Evolutionary conservation across 2,797 vertebrate genomes (phyloP).

Genomic region (Sebastes trivittatus): DNA sequence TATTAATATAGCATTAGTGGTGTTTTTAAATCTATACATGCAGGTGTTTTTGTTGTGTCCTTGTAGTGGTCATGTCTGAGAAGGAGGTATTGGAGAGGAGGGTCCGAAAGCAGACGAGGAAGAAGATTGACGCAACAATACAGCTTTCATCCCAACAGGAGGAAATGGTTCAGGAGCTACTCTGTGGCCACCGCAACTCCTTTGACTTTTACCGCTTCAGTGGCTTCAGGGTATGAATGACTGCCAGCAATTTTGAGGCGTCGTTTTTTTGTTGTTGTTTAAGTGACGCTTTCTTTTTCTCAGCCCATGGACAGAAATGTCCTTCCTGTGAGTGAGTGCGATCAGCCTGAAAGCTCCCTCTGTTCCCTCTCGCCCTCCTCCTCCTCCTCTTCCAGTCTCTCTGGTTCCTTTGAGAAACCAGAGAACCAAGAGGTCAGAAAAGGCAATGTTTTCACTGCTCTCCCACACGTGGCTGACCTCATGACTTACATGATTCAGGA

Average conservation of each 20-base stretch:
- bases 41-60: neutral
- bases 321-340: slow-evolving; percentile 18
- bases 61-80: slow-evolving; percentile 87
- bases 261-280: neutral
- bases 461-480: slow-evolving; percentile 79
- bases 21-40: neutral
- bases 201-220: slow-evolving; percentile 84
- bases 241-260: neutral
- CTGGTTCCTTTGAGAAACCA: neutral
- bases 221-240: slow-evolving; percentile 73
- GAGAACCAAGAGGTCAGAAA: neutral
- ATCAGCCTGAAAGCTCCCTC: neutral
- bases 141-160: slow-evolving; percentile 77
- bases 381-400: neutral
- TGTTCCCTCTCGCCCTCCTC: neutral
- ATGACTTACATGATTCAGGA: slow-evolving; percentile 81
- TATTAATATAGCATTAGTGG: neutral
- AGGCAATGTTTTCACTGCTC: slow-evolving; percentile 61
- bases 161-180: slow-evolving; percentile 76
- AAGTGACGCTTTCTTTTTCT: neutral
- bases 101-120: slow-evolving; percentile 78
- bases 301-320: slow-evolving; percentile 77
- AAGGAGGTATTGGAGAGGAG: slow-evolving; percentile 81
- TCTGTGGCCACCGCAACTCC: slow-evolving; percentile 76
- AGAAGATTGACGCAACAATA: slow-evolving; percentile 17